Base-by-base conservation (phyloP, 2,797 vertebrate species). In the Sitta carolinensis region DNA sequence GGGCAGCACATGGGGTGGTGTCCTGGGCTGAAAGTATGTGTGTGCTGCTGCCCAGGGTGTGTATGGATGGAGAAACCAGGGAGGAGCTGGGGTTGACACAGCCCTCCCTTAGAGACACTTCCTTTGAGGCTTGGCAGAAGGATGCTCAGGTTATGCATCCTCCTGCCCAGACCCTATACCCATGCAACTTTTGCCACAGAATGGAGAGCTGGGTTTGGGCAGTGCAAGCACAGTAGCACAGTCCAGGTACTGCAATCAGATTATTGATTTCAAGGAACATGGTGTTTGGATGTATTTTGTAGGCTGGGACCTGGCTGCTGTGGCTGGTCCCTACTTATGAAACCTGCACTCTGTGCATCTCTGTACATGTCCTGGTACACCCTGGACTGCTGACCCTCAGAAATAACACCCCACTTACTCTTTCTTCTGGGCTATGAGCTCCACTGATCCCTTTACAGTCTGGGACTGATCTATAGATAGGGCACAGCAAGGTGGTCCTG, bases 91-190 rank as follows among this genome's bases (percentile, higher is more conserved):
- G 27, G 12, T 34, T 74, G 6, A 13, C 34, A 67, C 30, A 70
- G 42, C 7, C 2, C 1, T 72, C 7, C 9, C 0, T 0, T 2
- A 27, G 15, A 50, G 29, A 57, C 4, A 34, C 1, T 73, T 25
- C 13, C 38, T 2, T 0, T 11, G 21, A 27, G 34, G 4, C 10
- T 50, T 57, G 50, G 27, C 36, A 54, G 38, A 34, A 77, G 38
- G 59, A 20, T 57, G 40, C 25, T 62, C 0, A 0, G 7, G 8
- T 69, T 68, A 29, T 36, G 16, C 1, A 0, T 2, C 14, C 2
- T 2, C 13, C 18, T 84, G 16, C 18, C 26, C 21, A 20, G 38
- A 23, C 2, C 4, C 10, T 2, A 0, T 38, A 7, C 16, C 48
- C 38, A 34, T 54, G 40, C 6, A 0, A 0, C 26, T 9, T 16